phyloP scores from a whole-genome alignment of 2,888 invertebrate genomes.

The Ormyrus rosae region DNA sequence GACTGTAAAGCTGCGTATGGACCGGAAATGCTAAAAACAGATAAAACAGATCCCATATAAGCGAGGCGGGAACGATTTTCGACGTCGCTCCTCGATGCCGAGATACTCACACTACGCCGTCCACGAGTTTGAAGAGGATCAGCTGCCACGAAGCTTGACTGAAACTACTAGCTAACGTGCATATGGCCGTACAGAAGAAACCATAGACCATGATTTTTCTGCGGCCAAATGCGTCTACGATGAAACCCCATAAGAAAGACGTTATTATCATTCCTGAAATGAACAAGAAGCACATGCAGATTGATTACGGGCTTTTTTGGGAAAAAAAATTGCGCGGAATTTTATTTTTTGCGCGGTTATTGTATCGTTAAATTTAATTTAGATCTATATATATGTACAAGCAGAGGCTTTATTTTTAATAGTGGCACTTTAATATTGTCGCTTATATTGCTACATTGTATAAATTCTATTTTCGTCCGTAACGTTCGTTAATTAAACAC shows the following conservation, averaged over 20 bases:
- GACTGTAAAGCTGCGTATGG: slow-evolving; percentile 72
- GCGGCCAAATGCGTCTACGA: slow-evolving; percentile 71
- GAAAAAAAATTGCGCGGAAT: too few species aligned
- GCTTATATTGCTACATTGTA: too few species aligned
- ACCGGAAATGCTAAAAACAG: slow-evolving; percentile 68
- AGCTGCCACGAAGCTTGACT: slow-evolving; percentile 70
- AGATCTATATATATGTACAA: too few species aligned
- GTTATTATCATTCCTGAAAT: slow-evolving; percentile 77
- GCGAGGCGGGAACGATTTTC: background rate
- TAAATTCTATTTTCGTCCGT: too few species aligned
- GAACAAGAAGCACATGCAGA: background rate
- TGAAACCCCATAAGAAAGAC: slow-evolving; percentile 77
- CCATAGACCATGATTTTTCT: slow-evolving; percentile 70
- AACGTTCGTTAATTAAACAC: too few species aligned
- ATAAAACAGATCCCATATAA: slow-evolving; percentile 11
- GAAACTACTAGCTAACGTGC: slow-evolving; percentile 69
- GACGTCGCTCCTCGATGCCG: background rate
- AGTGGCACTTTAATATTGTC: background rate
- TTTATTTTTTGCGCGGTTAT: too few species aligned
- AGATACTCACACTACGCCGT: slow-evolving; percentile 70
- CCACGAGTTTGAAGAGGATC: slow-evolving; percentile 71
- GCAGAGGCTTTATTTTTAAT: background rate
- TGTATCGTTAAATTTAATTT: too few species aligned
- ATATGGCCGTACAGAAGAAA: slow-evolving; percentile 66
- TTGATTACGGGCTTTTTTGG: too few species aligned